Conservation (phyloP, 1,140 invertebrate species). For the Brachionus calyciflorus region DNA sequence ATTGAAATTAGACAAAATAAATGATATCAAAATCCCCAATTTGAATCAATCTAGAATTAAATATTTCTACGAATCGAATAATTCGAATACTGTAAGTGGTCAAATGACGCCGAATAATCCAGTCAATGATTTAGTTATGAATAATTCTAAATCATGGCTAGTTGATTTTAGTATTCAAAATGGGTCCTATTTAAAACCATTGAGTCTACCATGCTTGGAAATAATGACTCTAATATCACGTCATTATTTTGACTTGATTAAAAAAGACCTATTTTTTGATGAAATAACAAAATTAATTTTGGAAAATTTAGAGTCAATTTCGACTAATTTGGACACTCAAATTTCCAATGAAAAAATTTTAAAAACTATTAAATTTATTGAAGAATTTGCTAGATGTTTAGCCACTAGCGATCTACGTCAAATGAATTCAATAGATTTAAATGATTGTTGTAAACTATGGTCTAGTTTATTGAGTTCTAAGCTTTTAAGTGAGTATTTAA, state of each 20-base stretch:
- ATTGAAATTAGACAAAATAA: background rate
- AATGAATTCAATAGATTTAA: conserved; percentile 40
- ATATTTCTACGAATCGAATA: conserved; percentile 20
- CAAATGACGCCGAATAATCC: conserved; percentile 19
- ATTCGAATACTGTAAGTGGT: conserved; percentile 22
- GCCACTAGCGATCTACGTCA: conserved; percentile 30
- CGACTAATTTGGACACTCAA: background rate
- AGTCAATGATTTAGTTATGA: background rate
- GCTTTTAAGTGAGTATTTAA: conserved; percentile 4
- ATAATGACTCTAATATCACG: background rate
- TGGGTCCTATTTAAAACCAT: background rate
- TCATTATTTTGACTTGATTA: conserved; percentile 33
- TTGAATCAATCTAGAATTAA: conserved; percentile 24
- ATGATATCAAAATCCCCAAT: conserved; percentile 12
- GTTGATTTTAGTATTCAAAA: conserved; percentile 41
- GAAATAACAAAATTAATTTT: conserved; percentile 5
- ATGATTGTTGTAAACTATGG: conserved; percentile 46
- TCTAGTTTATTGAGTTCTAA: conserved; percentile 19
- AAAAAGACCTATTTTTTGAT: conserved; percentile 35
- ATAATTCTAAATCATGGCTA: conserved; percentile 10
- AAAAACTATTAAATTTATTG: conserved; percentile 27
- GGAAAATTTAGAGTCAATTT: background rate
- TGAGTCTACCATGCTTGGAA: conserved; percentile 27
- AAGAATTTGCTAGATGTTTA: conserved; percentile 38
- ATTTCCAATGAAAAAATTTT: background rate